Evolutionary conservation across 2,888 invertebrate species (phyloP).

Genomic region (Coecobrya sp.): DNA sequence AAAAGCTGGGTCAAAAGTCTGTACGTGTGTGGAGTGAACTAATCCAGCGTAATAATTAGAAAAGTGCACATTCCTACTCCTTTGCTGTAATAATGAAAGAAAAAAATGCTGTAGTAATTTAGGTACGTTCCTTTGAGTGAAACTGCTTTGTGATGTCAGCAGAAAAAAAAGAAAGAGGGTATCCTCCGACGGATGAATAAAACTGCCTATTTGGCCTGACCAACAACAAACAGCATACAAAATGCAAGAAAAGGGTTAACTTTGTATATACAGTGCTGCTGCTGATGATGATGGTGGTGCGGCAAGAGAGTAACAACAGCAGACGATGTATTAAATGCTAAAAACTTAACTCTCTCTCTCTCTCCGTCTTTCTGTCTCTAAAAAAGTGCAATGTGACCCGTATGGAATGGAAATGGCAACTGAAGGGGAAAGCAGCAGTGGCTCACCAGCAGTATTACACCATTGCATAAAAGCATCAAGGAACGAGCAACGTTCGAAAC

Average conservation of each 20-base stretch:
- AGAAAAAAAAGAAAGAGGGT: conserved; percentile 19
- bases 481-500: conserved; percentile 61
- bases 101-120: conserved; percentile 48
- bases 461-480: conserved; percentile 64
- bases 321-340: conserved; percentile 58
- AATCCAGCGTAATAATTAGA: conserved; percentile 14
- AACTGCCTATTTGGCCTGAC: conserved; percentile 45
- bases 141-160: conserved; percentile 19
- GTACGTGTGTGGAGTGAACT: conserved; percentile 25
- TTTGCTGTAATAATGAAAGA: not conserved
- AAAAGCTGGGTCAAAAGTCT: not conserved
- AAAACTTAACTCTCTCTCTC: conserved; percentile 49
- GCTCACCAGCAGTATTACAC: conserved; percentile 63
- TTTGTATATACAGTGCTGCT: conserved; percentile 19
- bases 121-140: conserved; percentile 17
- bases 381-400: conserved; percentile 76
- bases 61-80: conserved; percentile 19
- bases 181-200: conserved; percentile 49
- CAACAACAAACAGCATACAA: conserved; percentile 55
- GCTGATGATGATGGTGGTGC: conserved; percentile 45
- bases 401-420: conserved; percentile 82
- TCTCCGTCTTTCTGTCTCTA: not conserved
- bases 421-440: conserved; percentile 70
- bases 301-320: conserved; percentile 51
- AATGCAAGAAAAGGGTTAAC: conserved; percentile 30